Base-by-base conservation (phyloP, 2,888 invertebrate genomes). In the Harpalus rubripes region DNA sequence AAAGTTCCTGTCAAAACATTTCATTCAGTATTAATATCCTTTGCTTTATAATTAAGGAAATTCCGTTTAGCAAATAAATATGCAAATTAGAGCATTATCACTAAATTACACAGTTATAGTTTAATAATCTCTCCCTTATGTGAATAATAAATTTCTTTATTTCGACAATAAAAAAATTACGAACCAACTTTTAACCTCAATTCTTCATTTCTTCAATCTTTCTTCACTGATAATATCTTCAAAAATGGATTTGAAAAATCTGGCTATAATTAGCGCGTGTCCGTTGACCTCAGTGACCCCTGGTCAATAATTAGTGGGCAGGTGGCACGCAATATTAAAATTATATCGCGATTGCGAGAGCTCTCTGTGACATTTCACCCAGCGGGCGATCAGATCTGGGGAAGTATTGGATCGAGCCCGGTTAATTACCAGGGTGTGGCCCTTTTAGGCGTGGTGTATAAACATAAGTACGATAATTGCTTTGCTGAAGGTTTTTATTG, bases 251-350 rank as follows among this genome's bases (percentile, higher is more conserved):
- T 68, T 82, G 32, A 32, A 32, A 32, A 72, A 82, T 72, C 68
- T 58, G 16, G 18, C 68, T 32, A 39, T 72, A 82, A 82, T 82
- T 82, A 72, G 72, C 52, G 26, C 44, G 22, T 44, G 58, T 81
- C n/a, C 68, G 72, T 72, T 82, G 82, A 72, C 76, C 78, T 16
- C 44, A 16, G 18, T 32, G 78, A 56, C 56, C 74, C 68, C 58
- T 22, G 32, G 56, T 76, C 52, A 83, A 83, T 83, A 74, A 83
- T 83, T 83, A 76, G 83, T 83, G 18, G 52, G 16, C 59, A 18
- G 15, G 39, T 18, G 41, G n/a, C 83, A 83, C 59, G 83, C 76
- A 83, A 83, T 83, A 83, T 83, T 76, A 74, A 83, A 76, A 83
- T 83, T 83, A 83, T 83, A 83, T 83, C 44, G 61, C n/a, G 18